Evolutionary conservation across 1,140 invertebrate species (phyloP).

Genomic region (Brachionus rotundiformis): DNA sequence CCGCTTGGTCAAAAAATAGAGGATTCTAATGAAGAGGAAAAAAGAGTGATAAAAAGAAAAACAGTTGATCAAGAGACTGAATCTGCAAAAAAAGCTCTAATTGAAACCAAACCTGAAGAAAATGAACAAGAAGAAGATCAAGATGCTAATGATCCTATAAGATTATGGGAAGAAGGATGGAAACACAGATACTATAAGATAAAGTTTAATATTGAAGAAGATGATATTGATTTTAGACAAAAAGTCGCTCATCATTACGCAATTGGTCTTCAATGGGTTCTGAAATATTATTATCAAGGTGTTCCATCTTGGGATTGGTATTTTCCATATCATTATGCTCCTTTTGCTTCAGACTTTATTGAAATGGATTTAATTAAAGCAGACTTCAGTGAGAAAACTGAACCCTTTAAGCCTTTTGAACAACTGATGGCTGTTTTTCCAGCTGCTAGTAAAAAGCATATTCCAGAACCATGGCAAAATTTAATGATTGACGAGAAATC

Average conservation of each 20-base stretch:
- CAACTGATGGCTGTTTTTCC: slow-evolving; percentile 99
- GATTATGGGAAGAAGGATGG: slow-evolving; percentile 95
- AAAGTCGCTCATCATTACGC: slow-evolving; percentile 89
- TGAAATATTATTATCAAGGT: slow-evolving; percentile 96
- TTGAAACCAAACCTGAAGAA: not conserved
- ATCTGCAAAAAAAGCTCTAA: not conserved
- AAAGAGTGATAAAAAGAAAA: slow-evolving; percentile 15
- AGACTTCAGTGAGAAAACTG: slow-evolving; percentile 82
- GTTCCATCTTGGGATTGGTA: slow-evolving; percentile 99
- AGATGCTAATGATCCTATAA: slow-evolving; percentile 87
- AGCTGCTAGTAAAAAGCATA: slow-evolving; percentile 87
- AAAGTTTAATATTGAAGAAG: slow-evolving; percentile 84
- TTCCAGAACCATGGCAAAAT: slow-evolving; percentile 87
- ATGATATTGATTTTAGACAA: slow-evolving; percentile 82
- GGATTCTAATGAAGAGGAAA: not conserved
- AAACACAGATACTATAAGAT: slow-evolving; percentile 95
- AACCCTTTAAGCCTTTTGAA: slow-evolving; percentile 91
- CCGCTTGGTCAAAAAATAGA: not conserved
- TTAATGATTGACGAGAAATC: slow-evolving; percentile 91
- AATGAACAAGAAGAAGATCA: slow-evolving; percentile 65
- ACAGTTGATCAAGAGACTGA: not conserved
- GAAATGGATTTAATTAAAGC: slow-evolving; percentile 77
- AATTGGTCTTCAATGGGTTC: slow-evolving; percentile 92
- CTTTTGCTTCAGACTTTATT: slow-evolving; percentile 98
- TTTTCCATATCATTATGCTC: slow-evolving; percentile 98